Percentiles rank a stretch among this genome's conserved stretches.
Conservation (phyloP, 2,888 invertebrate species). For the Stenichneumon culpator region DNA sequence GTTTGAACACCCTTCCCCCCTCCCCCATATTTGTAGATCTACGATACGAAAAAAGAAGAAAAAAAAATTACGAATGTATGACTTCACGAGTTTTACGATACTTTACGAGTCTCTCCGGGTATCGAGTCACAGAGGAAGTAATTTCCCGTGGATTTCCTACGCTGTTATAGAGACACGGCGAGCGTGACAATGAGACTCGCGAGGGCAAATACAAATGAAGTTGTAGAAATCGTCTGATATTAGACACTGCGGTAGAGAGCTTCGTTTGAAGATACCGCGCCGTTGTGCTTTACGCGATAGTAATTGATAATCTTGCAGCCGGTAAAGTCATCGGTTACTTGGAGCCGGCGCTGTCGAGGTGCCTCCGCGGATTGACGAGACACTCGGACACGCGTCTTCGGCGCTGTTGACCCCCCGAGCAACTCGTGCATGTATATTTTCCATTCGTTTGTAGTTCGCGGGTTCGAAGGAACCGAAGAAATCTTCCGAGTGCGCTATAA, state of each 20-base stretch:
- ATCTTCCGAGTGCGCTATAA: constrained; percentile 18
- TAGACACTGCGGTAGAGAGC: neutral
- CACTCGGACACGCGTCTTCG: neutral
- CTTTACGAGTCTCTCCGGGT: neutral
- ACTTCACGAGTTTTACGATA: constrained; percentile 15
- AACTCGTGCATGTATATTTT: neutral
- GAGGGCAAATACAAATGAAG: constrained; percentile 42
- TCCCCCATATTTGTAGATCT: constrained; percentile 59
- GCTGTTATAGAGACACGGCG: constrained; percentile 43
- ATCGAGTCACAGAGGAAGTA: constrained; percentile 18
- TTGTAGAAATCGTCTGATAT: constrained; percentile 2
- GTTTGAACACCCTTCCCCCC: constrained; percentile 57
- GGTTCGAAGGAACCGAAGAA: neutral
- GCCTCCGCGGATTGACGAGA: neutral
- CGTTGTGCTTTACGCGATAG: neutral
- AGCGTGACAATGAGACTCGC: constrained; percentile 25
- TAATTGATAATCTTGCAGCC: constrained; percentile 23
- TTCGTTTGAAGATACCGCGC: constrained; percentile 14
- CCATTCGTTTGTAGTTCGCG: neutral
- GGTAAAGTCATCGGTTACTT: constrained; percentile 1
- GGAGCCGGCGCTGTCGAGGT: neutral
- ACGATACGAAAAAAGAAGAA: constrained; percentile 49
- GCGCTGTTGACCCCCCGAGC: neutral
- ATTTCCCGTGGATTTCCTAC: constrained; percentile 29
- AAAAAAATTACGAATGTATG: constrained; percentile 10